Evolutionary conservation across 2,113 vertebrate species (phyloP), one percentile per base, ranked within the genome.

Genomic region (Cyanoramphus novaezelandiae): DNA sequence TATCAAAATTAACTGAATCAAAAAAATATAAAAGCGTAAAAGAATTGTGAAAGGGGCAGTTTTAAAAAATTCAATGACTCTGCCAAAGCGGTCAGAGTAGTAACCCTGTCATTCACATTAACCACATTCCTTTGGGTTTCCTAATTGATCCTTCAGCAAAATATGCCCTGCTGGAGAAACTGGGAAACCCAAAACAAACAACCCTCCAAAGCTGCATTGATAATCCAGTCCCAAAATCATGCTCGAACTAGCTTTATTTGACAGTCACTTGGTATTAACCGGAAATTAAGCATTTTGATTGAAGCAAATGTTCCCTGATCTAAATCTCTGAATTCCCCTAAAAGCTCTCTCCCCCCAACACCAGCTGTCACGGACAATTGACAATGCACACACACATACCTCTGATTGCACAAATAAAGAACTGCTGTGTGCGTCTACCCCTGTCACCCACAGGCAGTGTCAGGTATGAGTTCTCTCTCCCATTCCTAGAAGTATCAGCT

Each of bases 161-260:
- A 95, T 0, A 1, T 62, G 35, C 20, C 57, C 80, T 95, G 49
- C 31, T 82, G 77, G 75, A 37, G 50, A 85, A 92, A 47, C 59
- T 60, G 19, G 29, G 57, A 85, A 92, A 74, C 88, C 41, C 20
- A 24, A 39, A 86, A 74, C 41, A 80, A 70, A 67, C 75, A 37
- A 9, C 20, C n/a, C 65, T 43, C 43, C 47, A 47, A 71, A 76
- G 31, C 4, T 33, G 37, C 57, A 80, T 9, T 79, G 93, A 67
- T 65, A 88, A 43, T 95, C 67, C 70, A 79, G 60, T 44, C 47
- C 91, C 76, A 94, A 96, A 95, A 53, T 90, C 92, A 65, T 50
- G 85, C 95, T 96, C 60, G 65, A 95, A 97, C 91, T 72, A 69
- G 86, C 43, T 96, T 88, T 72, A 94, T 90, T 84, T 83, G 88